Conservation (phyloP, 2,113 vertebrate species). For the Ptychochromis oligacanthus region DNA sequence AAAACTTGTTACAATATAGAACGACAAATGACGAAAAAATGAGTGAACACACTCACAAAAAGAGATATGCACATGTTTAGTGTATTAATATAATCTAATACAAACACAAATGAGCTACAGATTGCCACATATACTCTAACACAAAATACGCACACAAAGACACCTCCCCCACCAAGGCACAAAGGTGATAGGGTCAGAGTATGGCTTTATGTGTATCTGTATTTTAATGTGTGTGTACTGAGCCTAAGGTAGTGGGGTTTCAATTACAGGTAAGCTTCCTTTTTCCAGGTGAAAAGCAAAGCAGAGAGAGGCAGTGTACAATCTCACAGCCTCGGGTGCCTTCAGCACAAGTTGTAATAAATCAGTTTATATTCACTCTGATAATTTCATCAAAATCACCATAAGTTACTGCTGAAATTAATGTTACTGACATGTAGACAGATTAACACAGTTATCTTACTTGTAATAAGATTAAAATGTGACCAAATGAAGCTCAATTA, state of each 20-base stretch:
- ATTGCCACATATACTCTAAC: too few species aligned
- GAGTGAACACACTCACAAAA: not conserved
- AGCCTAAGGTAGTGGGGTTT: constrained; percentile 60
- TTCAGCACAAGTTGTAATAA: not conserved
- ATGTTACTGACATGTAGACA: not conserved
- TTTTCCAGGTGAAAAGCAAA: constrained; percentile 67
- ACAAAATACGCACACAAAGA: not conserved
- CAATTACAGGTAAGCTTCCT: constrained; percentile 67
- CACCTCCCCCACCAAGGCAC: not conserved
- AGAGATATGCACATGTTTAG: not conserved
- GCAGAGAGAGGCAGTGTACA: constrained; percentile 32
- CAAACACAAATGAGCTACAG: not conserved
- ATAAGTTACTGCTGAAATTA: not conserved
- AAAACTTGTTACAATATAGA: not conserved
- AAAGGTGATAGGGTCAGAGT: not conserved
- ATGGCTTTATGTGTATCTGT: constrained; percentile 14
- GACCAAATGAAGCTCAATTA: not conserved
- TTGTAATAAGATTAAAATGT: not conserved
- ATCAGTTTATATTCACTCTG: not conserved
- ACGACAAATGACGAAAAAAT: not conserved
- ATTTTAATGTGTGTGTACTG: constrained; percentile 15
- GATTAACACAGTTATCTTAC: not conserved
- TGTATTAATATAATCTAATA: not conserved
- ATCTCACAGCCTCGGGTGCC: constrained; percentile 56
- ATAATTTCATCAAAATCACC: not conserved